Evolutionary conservation across 1,140 invertebrate species (phyloP), one percentile per base, ranked within the genome.

Genomic region (Vanessa tameamea): DNA sequence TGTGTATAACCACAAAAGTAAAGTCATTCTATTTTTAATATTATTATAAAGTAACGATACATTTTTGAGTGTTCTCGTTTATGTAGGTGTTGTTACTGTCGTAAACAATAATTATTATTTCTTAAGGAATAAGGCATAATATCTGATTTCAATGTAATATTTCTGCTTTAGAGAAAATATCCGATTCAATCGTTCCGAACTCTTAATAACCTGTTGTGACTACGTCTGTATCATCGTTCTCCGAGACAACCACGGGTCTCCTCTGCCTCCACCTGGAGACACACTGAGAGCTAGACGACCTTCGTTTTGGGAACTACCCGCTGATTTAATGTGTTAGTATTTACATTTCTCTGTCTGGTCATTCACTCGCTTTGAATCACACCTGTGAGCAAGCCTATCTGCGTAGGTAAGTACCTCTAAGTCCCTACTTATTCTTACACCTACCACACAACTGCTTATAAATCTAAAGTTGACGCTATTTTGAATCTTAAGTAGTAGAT

Each of bases 201-300:
- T 83, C 2, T 59, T 89, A 8, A 15, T 91, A 3, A 82, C 84
- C 0, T 86, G 87, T 72, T 88, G 88, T 31, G 86, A 88, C 57
- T 78, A 77, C 63, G 81, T 85, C 0, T 83, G 78, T 43, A 59
- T 67, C 3, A 9, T 91, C 0, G 14, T 26, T 1, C 70, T 83
- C 37, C 59, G 47, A 1, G 72, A 61, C 12, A 2, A 2, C 1
- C 16, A 47, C 2, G 55, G 75, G 0, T 9, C 31, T 4, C 8
- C 23, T 7, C 64, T 78, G 16, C 69, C 82, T 0, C 81, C 86
- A 1, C 87, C 87, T 0, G 79, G 78, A 0, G 80, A 84, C 75
- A 78, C 82, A 12, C 74, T 82, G 65, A 66, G 81, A 0, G 82
- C 84, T 0, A 51, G 86, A 5, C 53, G 84, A n/a, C 87, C 88